phyloP scores from a whole-genome alignment of 2,797 vertebrate genomes.

The Aphelocoma californica region DNA sequence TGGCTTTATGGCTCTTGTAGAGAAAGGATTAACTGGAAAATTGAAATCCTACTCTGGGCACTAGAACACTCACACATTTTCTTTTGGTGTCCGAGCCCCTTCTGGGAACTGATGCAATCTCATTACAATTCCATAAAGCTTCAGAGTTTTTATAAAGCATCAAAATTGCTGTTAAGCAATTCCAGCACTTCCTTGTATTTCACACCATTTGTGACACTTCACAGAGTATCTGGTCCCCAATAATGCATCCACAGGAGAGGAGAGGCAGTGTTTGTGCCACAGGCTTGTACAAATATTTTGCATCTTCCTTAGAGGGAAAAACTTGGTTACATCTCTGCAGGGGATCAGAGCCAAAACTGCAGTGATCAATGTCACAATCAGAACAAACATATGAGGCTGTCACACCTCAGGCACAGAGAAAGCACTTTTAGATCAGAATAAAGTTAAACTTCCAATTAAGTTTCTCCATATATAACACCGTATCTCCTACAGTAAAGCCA shows the following conservation, averaged over 20 bases:
- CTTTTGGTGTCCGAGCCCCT: neutral
- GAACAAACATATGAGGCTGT: neutral
- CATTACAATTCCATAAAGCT: neutral
- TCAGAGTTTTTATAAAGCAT: neutral
- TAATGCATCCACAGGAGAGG: neutral
- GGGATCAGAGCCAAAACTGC: neutral
- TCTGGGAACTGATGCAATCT: neutral
- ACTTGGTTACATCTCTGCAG: neutral
- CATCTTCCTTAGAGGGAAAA: neutral
- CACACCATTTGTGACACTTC: neutral
- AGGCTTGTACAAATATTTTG: neutral
- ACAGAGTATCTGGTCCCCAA: neutral
- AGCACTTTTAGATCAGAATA: neutral
- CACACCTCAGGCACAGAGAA: neutral
- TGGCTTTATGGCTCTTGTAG: neutral
- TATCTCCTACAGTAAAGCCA: neutral
- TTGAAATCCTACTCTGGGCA: neutral
- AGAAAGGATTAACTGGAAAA: conserved; percentile 10
- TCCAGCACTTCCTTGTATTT: neutral
- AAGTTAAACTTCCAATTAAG: neutral
- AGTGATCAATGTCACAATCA: neutral
- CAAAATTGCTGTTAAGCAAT: neutral
- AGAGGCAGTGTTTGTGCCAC: neutral
- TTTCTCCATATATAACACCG: neutral
- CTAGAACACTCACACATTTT: neutral